These are phyloP conservation scores for Bellardia bayeri DNA, from an alignment of 2,888 invertebrate species.

Conservation along the genomic window DNA sequence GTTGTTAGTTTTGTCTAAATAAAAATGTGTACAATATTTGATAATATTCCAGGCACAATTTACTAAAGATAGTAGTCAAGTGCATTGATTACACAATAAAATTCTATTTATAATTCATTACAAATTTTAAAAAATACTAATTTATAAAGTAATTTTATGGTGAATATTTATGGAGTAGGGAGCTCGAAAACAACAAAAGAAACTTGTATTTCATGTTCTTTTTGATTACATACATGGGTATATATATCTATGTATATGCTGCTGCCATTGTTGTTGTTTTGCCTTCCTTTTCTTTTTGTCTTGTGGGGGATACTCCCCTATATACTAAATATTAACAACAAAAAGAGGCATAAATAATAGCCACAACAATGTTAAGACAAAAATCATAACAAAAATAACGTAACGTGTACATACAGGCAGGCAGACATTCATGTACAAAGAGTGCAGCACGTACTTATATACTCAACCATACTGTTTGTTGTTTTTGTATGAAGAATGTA, in stretches of 20 bases:
- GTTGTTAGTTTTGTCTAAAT: conserved; percentile 6
- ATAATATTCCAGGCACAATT: conserved; percentile 12
- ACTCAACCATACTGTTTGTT: background rate
- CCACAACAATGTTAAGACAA: conserved; percentile 47
- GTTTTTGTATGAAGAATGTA: background rate
- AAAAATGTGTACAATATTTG: background rate
- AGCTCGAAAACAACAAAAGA: conserved; percentile 25
- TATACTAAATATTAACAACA: conserved; percentile 1
- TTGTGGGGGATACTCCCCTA: conserved; percentile 61
- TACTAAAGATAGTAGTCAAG: conserved; percentile 9
- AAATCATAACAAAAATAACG: conserved; percentile 57
- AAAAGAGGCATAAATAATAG: conserved; percentile 33
- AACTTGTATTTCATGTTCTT: conserved; percentile 62
- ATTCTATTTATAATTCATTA: conserved; percentile 52
- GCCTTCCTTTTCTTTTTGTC: background rate
- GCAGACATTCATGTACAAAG: background rate
- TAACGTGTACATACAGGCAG: background rate
- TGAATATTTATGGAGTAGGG: conserved; percentile 46
- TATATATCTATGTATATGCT: background rate
- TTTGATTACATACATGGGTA: background rate
- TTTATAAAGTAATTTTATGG: conserved; percentile 15
- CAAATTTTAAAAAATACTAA: background rate
- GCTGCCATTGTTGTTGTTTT: conserved; percentile 18
- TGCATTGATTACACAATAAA: conserved; percentile 60
- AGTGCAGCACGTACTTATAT: conserved; percentile 7